A percentile compares a stretch with the other conserved stretches of the same genome.
These are phyloP conservation scores for Gastrophryne carolinensis DNA, from an alignment of 2,797 vertebrate genomes.

Conservation along the genomic window DNA sequence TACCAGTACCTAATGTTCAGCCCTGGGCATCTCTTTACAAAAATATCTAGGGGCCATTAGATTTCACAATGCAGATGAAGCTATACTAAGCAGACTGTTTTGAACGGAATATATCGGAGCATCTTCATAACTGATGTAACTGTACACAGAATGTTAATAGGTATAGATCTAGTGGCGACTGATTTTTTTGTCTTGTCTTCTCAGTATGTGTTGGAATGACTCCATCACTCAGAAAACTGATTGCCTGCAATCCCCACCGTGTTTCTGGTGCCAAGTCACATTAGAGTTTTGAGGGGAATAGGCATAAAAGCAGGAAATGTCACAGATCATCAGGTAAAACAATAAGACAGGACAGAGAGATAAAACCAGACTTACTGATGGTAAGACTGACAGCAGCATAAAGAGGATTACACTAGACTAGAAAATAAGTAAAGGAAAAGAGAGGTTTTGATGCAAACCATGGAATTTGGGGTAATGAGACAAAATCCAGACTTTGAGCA, in stretches of 20 bases:
- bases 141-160: neutral
- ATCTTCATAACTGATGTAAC: neutral
- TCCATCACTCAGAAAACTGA: constrained; percentile 23
- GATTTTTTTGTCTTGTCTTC: constrained; percentile 5
- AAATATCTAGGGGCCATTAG: too few relatives aligned
- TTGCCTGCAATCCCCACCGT: constrained; percentile 28
- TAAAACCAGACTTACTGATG: constrained; percentile 41
- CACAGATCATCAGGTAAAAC: constrained; percentile 48
- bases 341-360: constrained; percentile 39
- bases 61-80: too few relatives aligned
- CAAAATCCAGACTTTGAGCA: neutral
- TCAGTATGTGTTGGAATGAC: neutral
- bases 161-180: neutral
- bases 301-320: constrained; percentile 31
- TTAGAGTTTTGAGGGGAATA: constrained; percentile 21
- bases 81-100: too few relatives aligned
- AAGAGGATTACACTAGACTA: constrained; percentile 37
- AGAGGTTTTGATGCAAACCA: constrained; percentile 18
- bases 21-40: too few relatives aligned
- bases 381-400: constrained; percentile 44
- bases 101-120: neutral
- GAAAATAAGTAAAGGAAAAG: constrained; percentile 32
- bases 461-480: constrained; percentile 3
- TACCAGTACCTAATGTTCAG: too few relatives aligned
- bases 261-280: constrained; percentile 18